phyloP scores from a whole-genome alignment of 2,888 invertebrate genomes.

The Nephrotoma flavescens region DNA sequence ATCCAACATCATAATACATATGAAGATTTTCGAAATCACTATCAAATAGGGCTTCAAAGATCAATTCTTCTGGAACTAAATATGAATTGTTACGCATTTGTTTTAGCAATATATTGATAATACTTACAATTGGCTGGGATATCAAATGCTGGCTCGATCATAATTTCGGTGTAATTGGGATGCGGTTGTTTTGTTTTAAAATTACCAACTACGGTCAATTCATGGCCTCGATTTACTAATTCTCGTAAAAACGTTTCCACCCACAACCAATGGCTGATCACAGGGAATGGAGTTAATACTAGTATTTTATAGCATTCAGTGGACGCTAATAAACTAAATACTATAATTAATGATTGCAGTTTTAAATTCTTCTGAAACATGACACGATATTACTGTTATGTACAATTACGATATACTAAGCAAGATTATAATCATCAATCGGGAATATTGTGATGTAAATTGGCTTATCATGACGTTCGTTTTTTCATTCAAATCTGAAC shows the following conservation, averaged over 20 bases:
- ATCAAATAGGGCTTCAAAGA: neutral
- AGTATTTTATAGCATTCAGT: conserved; percentile 20
- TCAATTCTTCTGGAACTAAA: neutral
- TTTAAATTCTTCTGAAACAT: neutral
- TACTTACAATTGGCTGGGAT: conserved; percentile 23
- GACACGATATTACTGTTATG: neutral
- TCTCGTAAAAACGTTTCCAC: conserved; percentile 27
- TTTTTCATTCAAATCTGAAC: neutral
- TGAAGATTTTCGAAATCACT: neutral
- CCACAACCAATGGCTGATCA: conserved; percentile 33
- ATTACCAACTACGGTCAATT: conserved; percentile 24
- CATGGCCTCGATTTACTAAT: conserved; percentile 29
- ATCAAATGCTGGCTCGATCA: conserved; percentile 27
- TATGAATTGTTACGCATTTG: neutral
- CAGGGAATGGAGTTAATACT: conserved; percentile 30
- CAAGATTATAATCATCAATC: too few relatives aligned
- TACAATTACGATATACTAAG: too few relatives aligned
- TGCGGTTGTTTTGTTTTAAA: neutral
- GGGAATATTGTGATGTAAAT: too few relatives aligned
- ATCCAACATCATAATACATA: neutral
- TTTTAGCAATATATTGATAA: neutral
- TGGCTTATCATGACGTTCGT: neutral
- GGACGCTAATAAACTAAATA: neutral
- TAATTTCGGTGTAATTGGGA: conserved; percentile 25
- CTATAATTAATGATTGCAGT: conserved; percentile 12